Evolutionary conservation across 2,113 vertebrate species (phyloP).

Genomic region (Carollia perspicillata): DNA sequence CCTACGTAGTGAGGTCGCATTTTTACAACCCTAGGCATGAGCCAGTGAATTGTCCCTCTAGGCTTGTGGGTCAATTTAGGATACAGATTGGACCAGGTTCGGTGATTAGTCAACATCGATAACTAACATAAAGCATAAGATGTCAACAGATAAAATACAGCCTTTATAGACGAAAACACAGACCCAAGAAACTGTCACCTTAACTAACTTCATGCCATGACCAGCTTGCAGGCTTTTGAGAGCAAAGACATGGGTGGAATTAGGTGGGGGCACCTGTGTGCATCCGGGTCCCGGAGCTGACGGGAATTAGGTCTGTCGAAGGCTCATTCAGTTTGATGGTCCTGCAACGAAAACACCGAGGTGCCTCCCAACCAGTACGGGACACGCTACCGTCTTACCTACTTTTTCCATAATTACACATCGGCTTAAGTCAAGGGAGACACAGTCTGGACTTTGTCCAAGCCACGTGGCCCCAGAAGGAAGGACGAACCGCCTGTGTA

Average conservation of each 20-base stretch:
- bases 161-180: not conserved
- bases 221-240: not conserved
- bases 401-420: not conserved
- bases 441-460: not conserved
- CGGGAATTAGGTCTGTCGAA: not conserved
- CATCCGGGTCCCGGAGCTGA: fast-evolving
- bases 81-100: not conserved
- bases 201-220: no score
- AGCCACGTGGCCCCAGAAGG: not conserved
- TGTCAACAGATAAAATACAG: not conserved
- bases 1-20: fast-evolving
- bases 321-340: fast-evolving
- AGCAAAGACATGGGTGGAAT: fast-evolving
- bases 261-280: fast-evolving
- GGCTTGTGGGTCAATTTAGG: fast-evolving
- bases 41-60: fast-evolving
- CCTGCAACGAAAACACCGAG: fast-evolving
- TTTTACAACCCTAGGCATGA: not conserved
- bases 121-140: no score
- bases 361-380: fast-evolving
- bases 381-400: fast-evolving
- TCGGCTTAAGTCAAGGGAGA: not conserved
- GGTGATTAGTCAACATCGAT: no score
- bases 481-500: fast-evolving
- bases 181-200: not conserved